These are phyloP conservation scores for Microctonus hyperodae DNA, from an alignment of 2,888 invertebrate genomes.

Conservation along the genomic window DNA sequence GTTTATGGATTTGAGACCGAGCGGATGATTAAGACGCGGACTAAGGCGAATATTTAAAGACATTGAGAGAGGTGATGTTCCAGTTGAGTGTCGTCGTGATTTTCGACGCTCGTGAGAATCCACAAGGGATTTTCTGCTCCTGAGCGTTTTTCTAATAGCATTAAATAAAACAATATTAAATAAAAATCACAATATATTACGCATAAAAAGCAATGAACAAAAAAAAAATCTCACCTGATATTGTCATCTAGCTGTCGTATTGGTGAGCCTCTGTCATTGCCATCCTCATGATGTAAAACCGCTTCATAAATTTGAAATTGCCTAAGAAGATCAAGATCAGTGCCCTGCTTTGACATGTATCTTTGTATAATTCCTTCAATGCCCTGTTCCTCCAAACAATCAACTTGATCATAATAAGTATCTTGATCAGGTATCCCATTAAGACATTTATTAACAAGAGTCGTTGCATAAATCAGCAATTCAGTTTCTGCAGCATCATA, in stretches of 20 bases:
- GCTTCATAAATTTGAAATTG: conserved; percentile 96
- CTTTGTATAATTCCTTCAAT: conserved; percentile 87
- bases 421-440: conserved; percentile 95
- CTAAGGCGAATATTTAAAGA: conserved; percentile 56
- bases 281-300: conserved; percentile 88
- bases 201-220: no score
- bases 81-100: conserved; percentile 78
- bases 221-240: conserved; percentile 61
- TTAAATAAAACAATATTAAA: conserved; percentile 15
- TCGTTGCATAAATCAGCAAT: conserved; percentile 93
- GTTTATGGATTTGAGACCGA: conserved; percentile 56
- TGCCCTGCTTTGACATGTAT: conserved; percentile 91
- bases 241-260: conserved; percentile 67
- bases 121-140: conserved; percentile 71
- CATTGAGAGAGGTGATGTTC: conserved; percentile 68
- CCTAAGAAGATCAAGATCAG: conserved; percentile 89
- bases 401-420: conserved; percentile 97
- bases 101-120: conserved; percentile 77
- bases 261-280: conserved; percentile 75
- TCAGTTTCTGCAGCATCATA: conserved; percentile 97
- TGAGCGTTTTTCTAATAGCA: conserved; percentile 73
- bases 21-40: conserved; percentile 57
- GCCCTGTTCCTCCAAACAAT: conserved; percentile 92
- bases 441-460: conserved; percentile 93
- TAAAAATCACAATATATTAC: conserved; percentile 3